Evolutionary conservation across 2,797 vertebrate species (phyloP), one percentile per base, ranked within the genome.

Genomic region (Trachops cirrhosus): DNA sequence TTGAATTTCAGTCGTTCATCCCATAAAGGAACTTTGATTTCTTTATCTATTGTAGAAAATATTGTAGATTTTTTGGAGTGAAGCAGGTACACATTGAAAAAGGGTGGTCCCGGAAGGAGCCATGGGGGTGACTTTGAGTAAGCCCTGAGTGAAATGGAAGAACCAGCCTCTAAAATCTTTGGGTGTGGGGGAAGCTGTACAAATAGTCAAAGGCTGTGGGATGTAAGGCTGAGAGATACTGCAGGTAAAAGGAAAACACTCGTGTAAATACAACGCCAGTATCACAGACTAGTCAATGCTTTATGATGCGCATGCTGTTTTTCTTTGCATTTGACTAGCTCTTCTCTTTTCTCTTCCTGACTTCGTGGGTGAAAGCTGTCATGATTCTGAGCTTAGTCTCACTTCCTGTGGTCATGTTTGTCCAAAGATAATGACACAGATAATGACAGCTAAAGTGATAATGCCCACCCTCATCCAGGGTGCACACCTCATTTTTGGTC

Each of bases 321-420:
- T 75, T 34, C 37, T 89, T 74, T 67, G 50, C 41, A 15, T 34
- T 70, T 64, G 22, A 29, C 29, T 29, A 54, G 50, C 22, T 88
- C 37, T 62, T n/a, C 1, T 48, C 37, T 37, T 9, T 34, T n/a
- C 11, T 57, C 19, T 16, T 92, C 73, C 9, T 46, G 48, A 90
- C 44, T 82, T 24, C 1, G 16, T 50, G 52, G 15, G 22, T 73
- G 89, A 83, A 77, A 90, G 64, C 29, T 68, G 24, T 67, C 48
- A 50, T n/a, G 18, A 52, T 48, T 93, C n/a, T 86, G 39, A 95
- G 73, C 29, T 91, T 26, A 78, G 50, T 70, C 48, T 15, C 46
- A 16, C 15, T 95, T 97, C 89, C 89, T 97, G 83, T 97, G 94
- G 44, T 70, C 64, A 59, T 12, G 9, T 14, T 90, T 88, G 78